Conservation (phyloP, 2,888 invertebrate species). For the Himalopsyche kuldschensis region DNA sequence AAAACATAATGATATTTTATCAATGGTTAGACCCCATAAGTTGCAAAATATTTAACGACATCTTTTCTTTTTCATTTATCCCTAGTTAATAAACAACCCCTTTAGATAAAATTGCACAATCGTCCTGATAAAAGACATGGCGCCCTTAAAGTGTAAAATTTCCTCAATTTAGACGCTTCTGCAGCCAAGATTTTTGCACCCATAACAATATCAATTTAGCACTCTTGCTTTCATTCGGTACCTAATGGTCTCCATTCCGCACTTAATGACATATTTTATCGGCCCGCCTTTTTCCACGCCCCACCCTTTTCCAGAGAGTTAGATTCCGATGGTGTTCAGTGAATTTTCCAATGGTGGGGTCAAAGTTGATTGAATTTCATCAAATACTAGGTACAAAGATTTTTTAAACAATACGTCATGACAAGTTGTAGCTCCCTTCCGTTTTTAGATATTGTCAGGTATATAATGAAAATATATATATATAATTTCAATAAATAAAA, state of each 20-base stretch:
- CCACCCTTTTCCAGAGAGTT: conserved; percentile 1
- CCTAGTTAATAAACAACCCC: background rate
- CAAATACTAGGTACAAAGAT: too few species aligned
- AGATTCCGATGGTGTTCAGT: background rate
- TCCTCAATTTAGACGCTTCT: background rate
- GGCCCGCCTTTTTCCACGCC: conserved; percentile 6
- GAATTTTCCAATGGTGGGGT: background rate
- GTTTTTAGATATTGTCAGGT: too few species aligned
- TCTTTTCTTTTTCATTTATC: background rate
- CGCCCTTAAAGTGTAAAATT: background rate
- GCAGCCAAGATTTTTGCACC: background rate
- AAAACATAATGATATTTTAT: too few species aligned
- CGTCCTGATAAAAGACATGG: background rate
- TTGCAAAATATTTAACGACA: too few species aligned
- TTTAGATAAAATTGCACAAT: conserved; percentile 1
- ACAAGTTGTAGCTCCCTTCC: too few species aligned
- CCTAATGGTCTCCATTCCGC: conserved; percentile 29
- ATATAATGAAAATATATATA: too few species aligned
- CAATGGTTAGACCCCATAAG: too few species aligned
- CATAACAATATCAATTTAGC: conserved; percentile 20
- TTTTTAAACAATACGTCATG: too few species aligned
- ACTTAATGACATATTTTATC: conserved; percentile 34
- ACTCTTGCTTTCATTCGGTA: background rate
- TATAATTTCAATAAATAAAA: too few species aligned
- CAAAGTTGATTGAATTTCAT: too few species aligned